Evolutionary conservation across 2,888 invertebrate genomes (phyloP).

Genomic region (Pterostichus madidus): DNA sequence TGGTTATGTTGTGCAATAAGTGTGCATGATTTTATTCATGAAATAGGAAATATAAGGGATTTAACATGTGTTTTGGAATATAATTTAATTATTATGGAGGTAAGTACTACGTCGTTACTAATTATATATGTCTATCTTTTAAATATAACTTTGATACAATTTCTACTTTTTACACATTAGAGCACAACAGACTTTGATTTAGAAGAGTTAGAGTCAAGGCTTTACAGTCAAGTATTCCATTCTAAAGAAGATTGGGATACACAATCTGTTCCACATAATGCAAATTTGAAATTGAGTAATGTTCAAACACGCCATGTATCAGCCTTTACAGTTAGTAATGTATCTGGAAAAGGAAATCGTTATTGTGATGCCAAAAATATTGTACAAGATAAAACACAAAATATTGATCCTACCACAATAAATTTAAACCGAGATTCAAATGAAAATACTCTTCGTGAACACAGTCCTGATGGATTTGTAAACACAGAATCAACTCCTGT

Average conservation of each 20-base stretch:
- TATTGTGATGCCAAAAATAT: constrained; percentile 43
- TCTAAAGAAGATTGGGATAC: constrained; percentile 62
- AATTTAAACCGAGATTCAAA: too few species aligned
- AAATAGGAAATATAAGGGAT: constrained; percentile 10
- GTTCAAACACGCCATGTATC: constrained; percentile 37
- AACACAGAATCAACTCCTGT: constrained; percentile 2
- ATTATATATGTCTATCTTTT: not conserved
- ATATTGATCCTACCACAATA: not conserved
- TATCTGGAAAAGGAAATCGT: constrained; percentile 18
- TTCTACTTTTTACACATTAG: constrained; percentile 49
- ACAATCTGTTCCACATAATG: not conserved
- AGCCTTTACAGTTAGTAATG: constrained; percentile 38
- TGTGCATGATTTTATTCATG: constrained; percentile 21
- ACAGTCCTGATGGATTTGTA: not conserved
- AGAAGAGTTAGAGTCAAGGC: constrained; percentile 73
- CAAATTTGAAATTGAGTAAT: constrained; percentile 17
- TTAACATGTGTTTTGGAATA: constrained; percentile 25
- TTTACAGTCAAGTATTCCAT: constrained; percentile 75
- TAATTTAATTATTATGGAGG: constrained; percentile 20
- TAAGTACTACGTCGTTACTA: constrained; percentile 16
- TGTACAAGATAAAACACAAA: not conserved
- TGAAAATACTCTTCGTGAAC: not conserved
- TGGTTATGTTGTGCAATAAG: constrained; percentile 56
- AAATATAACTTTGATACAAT: constrained; percentile 68
- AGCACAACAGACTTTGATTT: constrained; percentile 71